Base-by-base conservation (phyloP, 2,113 vertebrate species). In the Stegostoma tigrinum region DNA sequence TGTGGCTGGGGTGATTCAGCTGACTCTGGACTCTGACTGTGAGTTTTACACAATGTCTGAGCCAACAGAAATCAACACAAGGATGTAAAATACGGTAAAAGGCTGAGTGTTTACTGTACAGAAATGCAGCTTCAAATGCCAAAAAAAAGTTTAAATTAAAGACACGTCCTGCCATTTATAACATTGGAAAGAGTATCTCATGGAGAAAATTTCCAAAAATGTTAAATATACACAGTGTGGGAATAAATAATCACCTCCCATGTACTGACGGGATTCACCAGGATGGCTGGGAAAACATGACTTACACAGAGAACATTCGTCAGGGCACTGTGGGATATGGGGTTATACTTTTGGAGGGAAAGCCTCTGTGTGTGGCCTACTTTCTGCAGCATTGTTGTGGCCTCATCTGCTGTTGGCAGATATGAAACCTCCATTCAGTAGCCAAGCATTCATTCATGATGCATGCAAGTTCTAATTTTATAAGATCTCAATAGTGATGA, bases 181-280 rank as follows among this genome's bases (percentile, higher is more conserved):
- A 66, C 89, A 66, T 93, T 93, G 89, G 89, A 93, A 93, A 93
- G 89, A 93, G n/a, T 93, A 93, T 67, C 89, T 93, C 61, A 93
- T 23, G 55, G 6, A 17, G 89, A 93, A 66, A 93, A 66, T 34
- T 38, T 34, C 89, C 89, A 93, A 64, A 23, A 12, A 93, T 91
- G 89, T 91, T 91, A 91, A 38, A 67, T 93, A 93, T 93, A 93
- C 89, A 93, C 89, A 38, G 89, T 66, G 34, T 93, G 61, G 89
- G 89, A 67, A 93, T 93, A n/a, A 93, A 42, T 93, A 66, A 66
- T 66, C n/a, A 21, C 89, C 61, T 19, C 17, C 89, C 61, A 67
- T 93, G n/a, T 21, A 93, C 89, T 66, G 89, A 38, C 61, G 5
- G 61, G 64, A 93, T 93, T 93, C 61, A 66, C 89, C n/a, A 66